Evolutionary conservation across 2,888 invertebrate species (phyloP), one percentile per base, ranked within the genome.

Genomic region (Miltochrista miniata): DNA sequence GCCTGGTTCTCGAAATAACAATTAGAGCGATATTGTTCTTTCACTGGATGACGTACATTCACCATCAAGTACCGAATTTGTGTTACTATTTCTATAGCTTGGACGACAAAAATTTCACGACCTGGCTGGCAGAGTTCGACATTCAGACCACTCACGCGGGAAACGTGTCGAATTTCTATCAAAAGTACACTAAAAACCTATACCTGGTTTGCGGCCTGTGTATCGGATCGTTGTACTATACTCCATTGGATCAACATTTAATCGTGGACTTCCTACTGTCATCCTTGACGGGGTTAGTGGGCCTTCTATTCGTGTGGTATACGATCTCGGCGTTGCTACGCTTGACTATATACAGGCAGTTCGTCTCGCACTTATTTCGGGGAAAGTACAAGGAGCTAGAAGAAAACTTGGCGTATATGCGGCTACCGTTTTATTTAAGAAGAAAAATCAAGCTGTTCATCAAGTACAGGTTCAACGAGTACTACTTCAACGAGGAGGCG

Each of bases 11-110:
- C 0, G 65, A 64, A 1, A 59, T 76, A 1, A 8, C 69, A 0
- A 35, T 66, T 4, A 62, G 68, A 41, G 42, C 71, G 0, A n/a
- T 79, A 0, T 48, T 81, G 7, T 85, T 84, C 57, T 76, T 81
- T 34, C 84, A 84, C 33, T 85, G 85, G 85, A 70, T 80, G 71
- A 80, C 85, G 1, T 85, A 72, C 53, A 53, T 80, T 7, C 79
- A 84, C 56, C 79, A 78, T 45, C 85, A 86, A 59, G 69, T 83
- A 4, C 82, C 85, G 0, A 60, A 71, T 12, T 48, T 84, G n/a
- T 72, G 63, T 42, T 61, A 73, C 4, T 73, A 82, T 29, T 59
- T 64, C 15, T 73, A 70, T 51, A 44, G 58, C 7, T 31, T 51
- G 8, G 15, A 44, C 2, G 53, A 64, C 2, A 51, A 55, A 0